Percentiles rank a stretch among this genome's conserved stretches.
These are phyloP conservation scores for Coenonympha arcania DNA, from an alignment of 2,888 invertebrate species.

Conservation along the genomic window DNA sequence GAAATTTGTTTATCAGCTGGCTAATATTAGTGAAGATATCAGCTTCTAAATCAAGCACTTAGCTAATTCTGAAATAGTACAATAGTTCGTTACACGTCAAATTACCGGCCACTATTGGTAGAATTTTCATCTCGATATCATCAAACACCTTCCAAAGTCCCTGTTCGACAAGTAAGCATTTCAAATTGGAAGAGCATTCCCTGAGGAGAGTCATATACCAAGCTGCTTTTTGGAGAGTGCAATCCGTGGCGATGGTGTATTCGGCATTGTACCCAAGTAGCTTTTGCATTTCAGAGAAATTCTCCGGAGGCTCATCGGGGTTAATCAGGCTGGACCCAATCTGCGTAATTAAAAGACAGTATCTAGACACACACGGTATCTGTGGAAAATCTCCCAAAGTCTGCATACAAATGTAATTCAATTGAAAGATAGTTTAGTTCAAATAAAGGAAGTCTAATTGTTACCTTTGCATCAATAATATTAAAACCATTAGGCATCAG, in stretches of 20 bases:
- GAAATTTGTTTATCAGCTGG: no score
- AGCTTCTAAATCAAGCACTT: no score
- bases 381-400: no score
- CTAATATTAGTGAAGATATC: no score
- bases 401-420: not conserved
- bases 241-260: constrained; percentile 48
- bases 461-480: constrained; percentile 50
- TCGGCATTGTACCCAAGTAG: constrained; percentile 37
- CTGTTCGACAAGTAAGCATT: constrained; percentile 36
- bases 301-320: constrained; percentile 56
- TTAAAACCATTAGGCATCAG: constrained; percentile 28
- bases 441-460: not conserved
- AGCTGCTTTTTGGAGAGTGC: constrained; percentile 45
- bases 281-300: constrained; percentile 50
- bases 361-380: no score
- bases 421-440: not conserved
- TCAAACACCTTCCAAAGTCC: constrained; percentile 57
- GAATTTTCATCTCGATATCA: constrained; percentile 60
- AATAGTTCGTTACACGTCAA: no score
- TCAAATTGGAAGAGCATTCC: constrained; percentile 36
- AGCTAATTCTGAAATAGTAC: no score
- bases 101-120: constrained; percentile 60
- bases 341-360: no score
- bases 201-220: constrained; percentile 46
- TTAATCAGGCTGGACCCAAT: constrained; percentile 59